Base-by-base conservation (phyloP, 1,140 invertebrate species). In the Solenopsis fugax region DNA sequence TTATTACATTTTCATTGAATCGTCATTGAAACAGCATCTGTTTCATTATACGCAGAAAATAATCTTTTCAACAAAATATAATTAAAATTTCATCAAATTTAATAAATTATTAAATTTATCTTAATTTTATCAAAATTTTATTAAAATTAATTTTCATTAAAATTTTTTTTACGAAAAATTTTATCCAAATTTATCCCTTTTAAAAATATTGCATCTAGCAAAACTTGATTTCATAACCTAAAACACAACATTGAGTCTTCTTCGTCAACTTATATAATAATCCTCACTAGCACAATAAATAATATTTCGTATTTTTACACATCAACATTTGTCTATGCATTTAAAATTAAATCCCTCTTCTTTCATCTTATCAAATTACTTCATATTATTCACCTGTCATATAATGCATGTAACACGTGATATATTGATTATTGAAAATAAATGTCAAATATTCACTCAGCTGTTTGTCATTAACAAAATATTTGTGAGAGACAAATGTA, bases 381-480 rank as follows among this genome's bases (percentile, higher is more conserved):
- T 6, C 16, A 77, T 29, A 29, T 48, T 62, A 2, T 60, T 73
- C 6, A 29, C 0, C 2, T 12, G 6, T 21, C 58, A 64, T 45
- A 24, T n/a, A 37, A 58, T 45, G 16, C 18, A 54, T 13, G 13
- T 37, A 71, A 56, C 7, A 48, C 10, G 34, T 37, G 34, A 52
- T 80, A 24, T 37, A 13, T 12, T 41, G 41, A n/a, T 48, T 73
- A 73, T 24, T 52, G 1, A 58, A 72, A 58, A 6, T 18, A 37
- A 16, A 41, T 18, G 12, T 50, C 48, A 82, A 73, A 82, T 82
- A 82, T 82, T 29, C 41, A 24, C 13, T 84, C 41, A 72, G 65
- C 65, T 60, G 41, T 45, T 75, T 0, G 29, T 60, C 48, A 13
- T 48, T 75, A 29, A 60, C 18, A 84, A 58, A 82, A 60, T 64